Percentiles rank a stretch among this genome's conserved stretches.
Conservation (phyloP, 2,797 vertebrate species). For the Tolypeutes matacus region DNA sequence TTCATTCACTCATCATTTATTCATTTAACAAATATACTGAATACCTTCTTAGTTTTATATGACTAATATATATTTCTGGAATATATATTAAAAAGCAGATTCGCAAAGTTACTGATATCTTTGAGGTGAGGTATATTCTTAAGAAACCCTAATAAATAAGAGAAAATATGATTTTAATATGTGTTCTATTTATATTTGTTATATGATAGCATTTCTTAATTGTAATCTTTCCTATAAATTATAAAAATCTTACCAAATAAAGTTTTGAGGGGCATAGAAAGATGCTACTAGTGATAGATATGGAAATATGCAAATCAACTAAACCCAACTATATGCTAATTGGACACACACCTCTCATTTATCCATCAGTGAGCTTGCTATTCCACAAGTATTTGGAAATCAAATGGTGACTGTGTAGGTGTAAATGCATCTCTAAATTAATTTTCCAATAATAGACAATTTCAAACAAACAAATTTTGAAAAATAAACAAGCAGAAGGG, state of each 20-base stretch:
- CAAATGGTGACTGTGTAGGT: constrained; percentile 78
- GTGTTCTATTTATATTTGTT: constrained; percentile 42
- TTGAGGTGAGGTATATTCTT: constrained; percentile 39
- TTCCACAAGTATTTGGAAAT: constrained; percentile 76
- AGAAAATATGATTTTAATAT: neutral
- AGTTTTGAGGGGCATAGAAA: constrained; percentile 63
- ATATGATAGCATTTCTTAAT: constrained; percentile 27
- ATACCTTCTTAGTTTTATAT: neutral
- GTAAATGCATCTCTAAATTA: constrained; percentile 80
- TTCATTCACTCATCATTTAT: neutral
- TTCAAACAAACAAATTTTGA: constrained; percentile 78
- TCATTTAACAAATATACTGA: constrained; percentile 38
- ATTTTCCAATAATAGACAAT: constrained; percentile 83
- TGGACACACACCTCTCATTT: constrained; percentile 76
- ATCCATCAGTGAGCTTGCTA: constrained; percentile 74
- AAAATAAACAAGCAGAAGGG: constrained; percentile 83
- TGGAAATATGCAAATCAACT: constrained; percentile 76
- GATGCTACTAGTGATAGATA: constrained; percentile 63
- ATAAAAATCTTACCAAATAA: constrained; percentile 38
- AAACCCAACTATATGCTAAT: constrained; percentile 74
- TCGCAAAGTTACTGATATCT: constrained; percentile 20
- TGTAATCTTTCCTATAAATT: constrained; percentile 36
- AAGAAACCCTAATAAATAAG: constrained; percentile 36
- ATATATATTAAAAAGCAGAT: neutral
- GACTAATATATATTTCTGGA: constrained; percentile 14